Conservation (phyloP, 2,888 invertebrate species). For the Candidula unifasciata region DNA sequence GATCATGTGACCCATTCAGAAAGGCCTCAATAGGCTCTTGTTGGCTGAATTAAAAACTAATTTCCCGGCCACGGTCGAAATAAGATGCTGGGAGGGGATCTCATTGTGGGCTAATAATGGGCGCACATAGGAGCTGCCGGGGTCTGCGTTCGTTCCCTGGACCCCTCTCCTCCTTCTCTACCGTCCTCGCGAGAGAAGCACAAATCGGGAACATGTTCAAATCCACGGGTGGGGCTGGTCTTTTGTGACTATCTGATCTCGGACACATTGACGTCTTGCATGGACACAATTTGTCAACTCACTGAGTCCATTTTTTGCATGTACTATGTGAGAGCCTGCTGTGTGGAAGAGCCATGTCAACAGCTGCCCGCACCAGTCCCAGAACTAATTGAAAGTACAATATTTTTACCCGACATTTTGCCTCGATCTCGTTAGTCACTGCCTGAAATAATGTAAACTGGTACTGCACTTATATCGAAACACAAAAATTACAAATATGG, state of each 20-base stretch:
- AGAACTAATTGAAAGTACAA: neutral
- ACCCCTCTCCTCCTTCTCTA: slow-evolving; percentile 1
- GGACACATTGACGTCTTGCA: slow-evolving; percentile 13
- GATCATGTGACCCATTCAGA: slow-evolving; percentile 45
- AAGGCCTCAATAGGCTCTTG: slow-evolving; percentile 49
- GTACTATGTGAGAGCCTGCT: neutral
- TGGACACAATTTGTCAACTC: slow-evolving; percentile 28
- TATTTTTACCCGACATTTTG: neutral
- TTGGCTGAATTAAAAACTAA: slow-evolving; percentile 61
- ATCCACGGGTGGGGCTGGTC: slow-evolving; percentile 24
- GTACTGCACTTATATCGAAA: no score
- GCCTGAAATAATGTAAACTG: no score
- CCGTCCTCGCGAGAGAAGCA: slow-evolving; percentile 28
- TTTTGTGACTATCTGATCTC: slow-evolving; percentile 12
- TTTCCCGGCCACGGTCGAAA: slow-evolving; percentile 50
- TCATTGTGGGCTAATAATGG: slow-evolving; percentile 42
- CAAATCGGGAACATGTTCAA: slow-evolving; percentile 22
- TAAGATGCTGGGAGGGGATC: slow-evolving; percentile 41
- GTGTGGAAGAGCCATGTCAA: neutral
- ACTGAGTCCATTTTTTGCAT: neutral
- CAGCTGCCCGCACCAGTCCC: neutral
- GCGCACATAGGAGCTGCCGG: slow-evolving; percentile 25
- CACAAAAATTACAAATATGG: no score
- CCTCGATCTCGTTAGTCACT: no score
- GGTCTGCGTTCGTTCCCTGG: neutral